Percentiles rank a stretch among this genome's conserved stretches.
Evolutionary conservation across 2,888 invertebrate genomes (phyloP).

Genomic region (Meganola albula): DNA sequence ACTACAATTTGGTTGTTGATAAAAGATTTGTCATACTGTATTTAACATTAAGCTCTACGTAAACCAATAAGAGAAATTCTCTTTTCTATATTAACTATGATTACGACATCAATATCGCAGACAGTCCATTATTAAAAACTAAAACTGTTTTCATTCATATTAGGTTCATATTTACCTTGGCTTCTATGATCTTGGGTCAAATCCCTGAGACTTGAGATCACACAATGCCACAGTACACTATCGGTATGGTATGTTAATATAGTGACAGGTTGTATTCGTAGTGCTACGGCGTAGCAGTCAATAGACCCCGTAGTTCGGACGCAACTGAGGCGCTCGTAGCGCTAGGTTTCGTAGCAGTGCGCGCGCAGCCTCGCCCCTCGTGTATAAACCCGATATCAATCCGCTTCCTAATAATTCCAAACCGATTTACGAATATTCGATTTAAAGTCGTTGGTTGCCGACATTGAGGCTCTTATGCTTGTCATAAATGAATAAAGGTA

Average conservation of each 20-base stretch:
- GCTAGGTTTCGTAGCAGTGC: conserved; percentile 52
- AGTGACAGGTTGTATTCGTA: conserved; percentile 32
- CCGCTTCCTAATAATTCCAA: conserved; percentile 55
- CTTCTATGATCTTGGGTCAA: conserved; percentile 22
- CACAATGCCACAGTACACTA: conserved; percentile 45
- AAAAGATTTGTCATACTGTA: no score
- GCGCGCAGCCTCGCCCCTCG: conserved; percentile 74
- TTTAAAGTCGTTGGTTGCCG: conserved; percentile 32
- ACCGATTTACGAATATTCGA: conserved; percentile 53
- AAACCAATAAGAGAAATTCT: conserved; percentile 13
- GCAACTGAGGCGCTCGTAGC: conserved; percentile 64
- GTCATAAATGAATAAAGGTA: no score
- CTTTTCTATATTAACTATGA: conserved; percentile 18
- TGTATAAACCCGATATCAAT: conserved; percentile 70
- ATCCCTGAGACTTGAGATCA: conserved; percentile 28
- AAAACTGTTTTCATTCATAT: no score
- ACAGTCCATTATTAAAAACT: conserved; percentile 2
- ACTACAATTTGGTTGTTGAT: no score
- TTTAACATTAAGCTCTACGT: no score
- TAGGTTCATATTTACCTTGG: conserved; percentile 35
- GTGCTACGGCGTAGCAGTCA: conserved; percentile 65
- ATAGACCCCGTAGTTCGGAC: conserved; percentile 53
- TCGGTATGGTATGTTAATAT: conserved; percentile 35
- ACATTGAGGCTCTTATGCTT: conserved; percentile 6
- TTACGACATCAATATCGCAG: conserved; percentile 24